A percentile compares a stretch with the other conserved stretches of the same genome.
Evolutionary conservation across 2,113 vertebrate species (phyloP).

Genomic region (Typhlomys cinereus): DNA sequence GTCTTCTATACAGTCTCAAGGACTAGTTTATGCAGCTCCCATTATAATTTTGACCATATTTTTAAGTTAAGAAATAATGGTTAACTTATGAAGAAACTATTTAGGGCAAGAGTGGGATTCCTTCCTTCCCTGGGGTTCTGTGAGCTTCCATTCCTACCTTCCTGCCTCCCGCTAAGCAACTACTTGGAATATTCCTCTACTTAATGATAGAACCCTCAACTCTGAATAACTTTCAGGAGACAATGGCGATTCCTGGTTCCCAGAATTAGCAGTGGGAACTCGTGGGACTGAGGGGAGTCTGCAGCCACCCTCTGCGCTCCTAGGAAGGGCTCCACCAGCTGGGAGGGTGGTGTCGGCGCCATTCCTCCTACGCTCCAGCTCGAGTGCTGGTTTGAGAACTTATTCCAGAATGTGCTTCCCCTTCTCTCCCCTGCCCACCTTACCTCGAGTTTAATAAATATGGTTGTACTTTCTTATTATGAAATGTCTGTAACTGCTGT

Average conservation of each 20-base stretch:
- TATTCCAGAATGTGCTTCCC: conserved; percentile 54
- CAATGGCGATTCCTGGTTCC: background rate
- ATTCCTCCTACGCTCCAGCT: conserved; percentile 18
- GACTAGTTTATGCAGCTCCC: background rate
- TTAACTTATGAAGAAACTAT: conserved; percentile 61
- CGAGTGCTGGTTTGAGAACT: conserved; percentile 32
- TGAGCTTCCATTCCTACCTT: background rate
- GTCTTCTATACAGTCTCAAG: background rate
- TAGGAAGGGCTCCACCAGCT: background rate
- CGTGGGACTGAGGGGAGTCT: background rate
- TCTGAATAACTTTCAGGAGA: conserved; percentile 22
- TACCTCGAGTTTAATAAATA: conserved; percentile 67
- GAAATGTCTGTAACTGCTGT: conserved; percentile 83
- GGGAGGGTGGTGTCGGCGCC: background rate
- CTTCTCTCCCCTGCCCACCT: conserved; percentile 30
- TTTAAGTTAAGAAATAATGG: conserved; percentile 68
- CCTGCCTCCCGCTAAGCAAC: conserved; percentile 41
- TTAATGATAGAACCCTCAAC: background rate
- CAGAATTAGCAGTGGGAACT: background rate
- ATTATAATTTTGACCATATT: conserved; percentile 24
- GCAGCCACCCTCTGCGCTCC: background rate
- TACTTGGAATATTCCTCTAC: background rate
- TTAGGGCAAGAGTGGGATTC: conserved; percentile 34
- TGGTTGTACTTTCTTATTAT: conserved; percentile 68
- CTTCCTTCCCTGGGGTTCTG: background rate